phyloP scores from a whole-genome alignment of 2,797 vertebrate genomes.

The Phaenicophaeus curvirostris region DNA sequence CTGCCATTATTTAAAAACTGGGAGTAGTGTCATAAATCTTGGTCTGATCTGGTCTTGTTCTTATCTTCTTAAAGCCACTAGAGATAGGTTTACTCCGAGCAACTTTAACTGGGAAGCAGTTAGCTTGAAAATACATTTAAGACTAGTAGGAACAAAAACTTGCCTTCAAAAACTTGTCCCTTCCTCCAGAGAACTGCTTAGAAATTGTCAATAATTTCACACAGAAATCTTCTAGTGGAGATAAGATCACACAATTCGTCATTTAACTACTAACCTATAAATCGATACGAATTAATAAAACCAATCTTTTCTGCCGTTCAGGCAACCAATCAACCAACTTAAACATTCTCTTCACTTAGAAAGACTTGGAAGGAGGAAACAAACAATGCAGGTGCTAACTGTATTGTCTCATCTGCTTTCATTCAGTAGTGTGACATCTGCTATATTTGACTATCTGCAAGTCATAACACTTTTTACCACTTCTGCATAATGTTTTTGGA shows the following conservation, averaged over 20 bases:
- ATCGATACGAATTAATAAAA: neutral
- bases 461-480: constrained; percentile 60
- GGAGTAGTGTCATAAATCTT: neutral
- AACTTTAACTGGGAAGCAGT: neutral
- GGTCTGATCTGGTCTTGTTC: neutral
- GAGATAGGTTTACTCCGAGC: neutral
- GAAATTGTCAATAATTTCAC: neutral
- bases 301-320: neutral
- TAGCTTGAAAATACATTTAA: neutral
- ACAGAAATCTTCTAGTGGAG: neutral
- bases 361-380: neutral
- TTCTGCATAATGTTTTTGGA: constrained; percentile 67
- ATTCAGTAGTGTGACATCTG: constrained; percentile 49
- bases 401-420: neutral
- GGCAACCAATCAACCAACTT: neutral
- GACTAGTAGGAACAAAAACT: neutral
- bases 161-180: neutral
- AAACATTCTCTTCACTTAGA: neutral
- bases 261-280: neutral
- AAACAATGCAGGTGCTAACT: neutral
- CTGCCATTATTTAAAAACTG: neutral
- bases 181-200: neutral
- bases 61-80: neutral
- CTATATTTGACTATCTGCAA: constrained; percentile 22
- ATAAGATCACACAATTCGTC: neutral